Evolutionary conservation across 92 coral and sea anemone species (phyloP), one percentile per base, ranked within the genome.

Genomic region (Actinostola sp.): DNA sequence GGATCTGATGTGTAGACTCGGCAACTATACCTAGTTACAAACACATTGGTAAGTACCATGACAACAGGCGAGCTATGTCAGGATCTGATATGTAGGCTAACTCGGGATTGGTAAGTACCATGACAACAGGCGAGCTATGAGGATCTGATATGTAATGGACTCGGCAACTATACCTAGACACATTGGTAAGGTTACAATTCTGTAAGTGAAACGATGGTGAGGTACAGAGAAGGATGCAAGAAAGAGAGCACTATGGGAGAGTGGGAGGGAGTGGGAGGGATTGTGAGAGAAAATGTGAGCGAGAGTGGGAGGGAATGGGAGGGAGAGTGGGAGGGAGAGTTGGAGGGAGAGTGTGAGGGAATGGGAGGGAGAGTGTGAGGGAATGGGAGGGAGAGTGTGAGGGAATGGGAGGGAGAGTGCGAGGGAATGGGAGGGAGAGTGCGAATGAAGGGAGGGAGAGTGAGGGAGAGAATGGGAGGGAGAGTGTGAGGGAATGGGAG

Each of bases 41-140:
- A n/a, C n/a, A n/a, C n/a, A n/a, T n/a, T n/a, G n/a, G 96, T 3
- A 90, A 77, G 42, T 69, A 82, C 96, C 96, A 90, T 10, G 96
- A 90, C 30, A 90, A 69, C 28, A 90, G 66, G 45, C 96, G 87
- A 33, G 91, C 81, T 13, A 86, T 52, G 51, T 77, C 55, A 4
- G 89, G 86, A 41, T 90, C 96, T 0, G 96, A 82, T 8, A 90
- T 89, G 48, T 74, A 87, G 0, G 96, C 96, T 23, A 90, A 66
- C 67, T 90, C 96, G 31, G 96, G 89, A 17, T 36, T 14, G 21
- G 11, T 28, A 28, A 25, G 27, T 28, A 23, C n/a, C 10, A 53
- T 53, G 15, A 53, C 45, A 53, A 21, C 29, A 21, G 31, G n/a
- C n/a, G n/a, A n/a, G n/a, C n/a, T n/a, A n/a, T n/a, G n/a, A n/a